phyloP scores from a whole-genome alignment of 1,140 invertebrate species.

The Ceratosolen solmsi region DNA sequence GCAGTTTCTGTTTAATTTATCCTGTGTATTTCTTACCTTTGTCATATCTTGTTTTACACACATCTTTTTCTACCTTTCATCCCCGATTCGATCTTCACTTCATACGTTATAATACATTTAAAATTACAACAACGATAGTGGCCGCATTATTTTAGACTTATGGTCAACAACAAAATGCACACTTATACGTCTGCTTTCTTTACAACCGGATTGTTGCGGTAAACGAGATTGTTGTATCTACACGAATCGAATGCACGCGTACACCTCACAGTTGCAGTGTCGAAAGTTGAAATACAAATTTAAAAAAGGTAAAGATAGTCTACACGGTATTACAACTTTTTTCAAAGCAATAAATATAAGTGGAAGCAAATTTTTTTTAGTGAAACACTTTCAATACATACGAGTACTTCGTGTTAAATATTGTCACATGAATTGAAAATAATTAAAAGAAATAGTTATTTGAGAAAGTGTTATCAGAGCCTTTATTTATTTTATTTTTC shows the following conservation, averaged over 20 bases:
- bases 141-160: not conserved
- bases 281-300: constrained; percentile 29
- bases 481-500: too few relatives aligned
- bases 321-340: not conserved
- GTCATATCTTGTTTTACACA: not conserved
- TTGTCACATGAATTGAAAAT: too few relatives aligned
- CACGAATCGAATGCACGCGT: not conserved
- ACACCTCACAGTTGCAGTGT: not conserved
- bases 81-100: not conserved
- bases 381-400: too few relatives aligned
- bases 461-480: too few relatives aligned
- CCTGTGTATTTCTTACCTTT: not conserved
- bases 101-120: not conserved
- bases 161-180: constrained; percentile 46
- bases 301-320: constrained; percentile 2
- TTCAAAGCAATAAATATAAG: not conserved
- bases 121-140: constrained; percentile 21
- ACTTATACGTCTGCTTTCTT: constrained; percentile 47
- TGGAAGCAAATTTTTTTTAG: too few relatives aligned
- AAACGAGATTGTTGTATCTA: not conserved
- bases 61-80: not conserved
- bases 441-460: too few relatives aligned
- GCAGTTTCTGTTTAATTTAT: not conserved
- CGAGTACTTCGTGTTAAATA: too few relatives aligned
- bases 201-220: constrained; percentile 47